phyloP scores from a whole-genome alignment of 2,888 invertebrate genomes.

The Drosophila differens region DNA sequence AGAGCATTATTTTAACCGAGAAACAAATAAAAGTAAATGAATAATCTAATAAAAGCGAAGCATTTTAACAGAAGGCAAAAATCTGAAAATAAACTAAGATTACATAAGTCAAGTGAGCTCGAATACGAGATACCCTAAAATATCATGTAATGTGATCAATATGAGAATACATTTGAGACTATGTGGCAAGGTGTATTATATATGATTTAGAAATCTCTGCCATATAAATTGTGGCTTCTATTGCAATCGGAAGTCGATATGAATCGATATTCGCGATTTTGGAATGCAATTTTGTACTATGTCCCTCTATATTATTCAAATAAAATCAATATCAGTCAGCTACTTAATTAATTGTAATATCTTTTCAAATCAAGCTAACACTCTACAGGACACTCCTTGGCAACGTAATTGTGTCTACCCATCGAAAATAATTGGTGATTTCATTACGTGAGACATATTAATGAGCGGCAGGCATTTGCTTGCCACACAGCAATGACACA shows the following conservation, averaged over 20 bases:
- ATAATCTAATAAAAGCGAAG: neutral
- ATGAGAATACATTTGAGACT: neutral
- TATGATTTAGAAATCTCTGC: no score
- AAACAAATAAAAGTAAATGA: neutral
- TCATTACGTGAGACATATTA: conserved; percentile 43
- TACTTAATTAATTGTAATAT: conserved; percentile 5
- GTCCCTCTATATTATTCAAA: neutral
- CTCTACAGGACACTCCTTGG: conserved; percentile 2
- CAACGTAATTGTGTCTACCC: neutral
- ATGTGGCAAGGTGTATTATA: no score
- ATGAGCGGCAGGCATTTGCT: conserved; percentile 26
- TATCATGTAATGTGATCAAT: neutral
- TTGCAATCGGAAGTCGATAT: no score
- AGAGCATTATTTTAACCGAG: neutral
- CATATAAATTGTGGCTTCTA: no score
- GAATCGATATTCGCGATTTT: no score
- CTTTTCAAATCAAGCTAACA: neutral
- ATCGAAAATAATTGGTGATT: conserved; percentile 46
- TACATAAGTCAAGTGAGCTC: neutral
- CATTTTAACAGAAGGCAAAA: neutral
- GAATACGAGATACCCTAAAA: neutral
- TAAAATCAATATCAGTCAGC: neutral
- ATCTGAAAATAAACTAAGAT: neutral
- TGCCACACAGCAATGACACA: conserved; percentile 2
- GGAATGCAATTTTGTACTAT: neutral